Conservation (phyloP, 2,113 vertebrate species). For the Acanthochromis polyacanthus region DNA sequence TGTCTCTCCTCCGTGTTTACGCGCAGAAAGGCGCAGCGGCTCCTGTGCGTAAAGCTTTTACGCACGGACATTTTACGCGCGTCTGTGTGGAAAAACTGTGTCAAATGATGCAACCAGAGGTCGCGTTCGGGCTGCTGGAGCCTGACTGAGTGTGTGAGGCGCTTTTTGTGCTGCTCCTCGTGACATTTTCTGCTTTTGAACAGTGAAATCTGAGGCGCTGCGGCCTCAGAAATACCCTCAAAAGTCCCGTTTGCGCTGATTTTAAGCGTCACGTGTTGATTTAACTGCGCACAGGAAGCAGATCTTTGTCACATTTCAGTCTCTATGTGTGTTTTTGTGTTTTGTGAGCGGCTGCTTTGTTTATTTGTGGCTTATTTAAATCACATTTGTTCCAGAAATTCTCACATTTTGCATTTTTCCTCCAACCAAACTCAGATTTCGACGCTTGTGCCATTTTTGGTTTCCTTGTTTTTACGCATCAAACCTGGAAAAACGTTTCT, state of each 20-base stretch:
- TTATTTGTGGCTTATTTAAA: too few relatives aligned
- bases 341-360: too few relatives aligned
- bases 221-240: slow-evolving; percentile 1
- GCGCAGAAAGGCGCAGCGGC: neutral
- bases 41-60: slow-evolving; percentile 29
- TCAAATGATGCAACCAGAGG: slow-evolving; percentile 52
- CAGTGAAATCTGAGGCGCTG: slow-evolving; percentile 38
- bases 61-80: slow-evolving; percentile 18
- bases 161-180: neutral
- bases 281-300: neutral
- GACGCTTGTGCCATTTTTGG: neutral
- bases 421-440: neutral
- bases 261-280: slow-evolving; percentile 6
- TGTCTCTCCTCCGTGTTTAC: slow-evolving; percentile 9
- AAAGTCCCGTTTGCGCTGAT: neutral
- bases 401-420: neutral
- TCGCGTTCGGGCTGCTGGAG: slow-evolving; percentile 30
- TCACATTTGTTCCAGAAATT: too few relatives aligned
- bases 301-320: neutral
- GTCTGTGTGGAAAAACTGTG: slow-evolving; percentile 44
- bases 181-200: neutral
- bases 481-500: too few relatives aligned
- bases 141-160: slow-evolving; percentile 16
- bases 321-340: neutral
- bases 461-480: too few relatives aligned